Conservation (phyloP, 1,140 invertebrate genomes). For the Tetraneura akinire region DNA sequence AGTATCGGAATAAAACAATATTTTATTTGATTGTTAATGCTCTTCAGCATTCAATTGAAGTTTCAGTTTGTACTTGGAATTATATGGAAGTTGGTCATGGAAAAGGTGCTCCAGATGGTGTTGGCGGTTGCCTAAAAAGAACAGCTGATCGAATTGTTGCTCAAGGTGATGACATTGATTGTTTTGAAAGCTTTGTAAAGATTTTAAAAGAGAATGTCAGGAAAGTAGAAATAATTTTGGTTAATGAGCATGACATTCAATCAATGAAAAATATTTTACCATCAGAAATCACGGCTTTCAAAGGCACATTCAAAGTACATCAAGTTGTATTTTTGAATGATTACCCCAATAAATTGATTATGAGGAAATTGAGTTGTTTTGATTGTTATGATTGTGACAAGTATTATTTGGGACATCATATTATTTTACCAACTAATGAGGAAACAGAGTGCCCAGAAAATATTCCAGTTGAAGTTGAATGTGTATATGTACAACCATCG, state of each 20-base stretch:
- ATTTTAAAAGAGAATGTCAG: background rate
- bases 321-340: slow-evolving; percentile 1
- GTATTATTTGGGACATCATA: slow-evolving; percentile 8
- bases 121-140: slow-evolving; percentile 59
- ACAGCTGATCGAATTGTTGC: slow-evolving; percentile 57
- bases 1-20: slow-evolving; percentile 52
- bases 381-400: background rate
- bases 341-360: background rate
- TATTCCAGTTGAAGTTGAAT: background rate
- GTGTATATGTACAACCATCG: background rate
- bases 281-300: background rate
- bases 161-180: slow-evolving; percentile 56
- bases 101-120: slow-evolving; percentile 59
- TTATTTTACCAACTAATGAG: slow-evolving; percentile 5
- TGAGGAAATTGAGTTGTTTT: background rate
- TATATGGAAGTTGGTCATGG: slow-evolving; percentile 60
- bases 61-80: slow-evolving; percentile 57
- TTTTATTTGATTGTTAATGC: slow-evolving; percentile 51
- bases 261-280: background rate
- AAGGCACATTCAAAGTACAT: slow-evolving; percentile 4
- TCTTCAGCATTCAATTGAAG: background rate
- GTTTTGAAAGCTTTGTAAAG: slow-evolving; percentile 50
- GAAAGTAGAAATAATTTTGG: background rate
- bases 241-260: background rate
- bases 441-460: background rate